Evolutionary conservation across 2,113 vertebrate genomes (phyloP).

Genomic region (Entosphenus tridentatus): DNA sequence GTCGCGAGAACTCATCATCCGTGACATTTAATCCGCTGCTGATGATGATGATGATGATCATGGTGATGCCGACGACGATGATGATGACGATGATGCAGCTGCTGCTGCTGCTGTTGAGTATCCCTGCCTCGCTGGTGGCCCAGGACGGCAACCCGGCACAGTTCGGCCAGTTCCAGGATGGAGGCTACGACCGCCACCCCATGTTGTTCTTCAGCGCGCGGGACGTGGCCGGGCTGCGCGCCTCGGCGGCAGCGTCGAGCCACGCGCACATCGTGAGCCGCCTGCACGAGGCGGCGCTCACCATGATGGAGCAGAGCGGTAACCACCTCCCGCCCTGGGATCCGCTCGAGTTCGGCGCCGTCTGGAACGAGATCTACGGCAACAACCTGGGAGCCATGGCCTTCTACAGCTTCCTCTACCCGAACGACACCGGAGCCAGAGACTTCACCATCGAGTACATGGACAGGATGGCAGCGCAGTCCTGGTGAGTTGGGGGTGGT

Average conservation of each 20-base stretch:
- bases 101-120: too few relatives aligned
- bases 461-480: slow-evolving; percentile 97
- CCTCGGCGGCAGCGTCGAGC: slow-evolving; percentile 22
- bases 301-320: slow-evolving; percentile 53
- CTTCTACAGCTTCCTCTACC: slow-evolving; percentile 81
- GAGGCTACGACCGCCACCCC: slow-evolving; percentile 29
- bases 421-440: slow-evolving; percentile 56
- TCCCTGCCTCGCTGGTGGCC: too few relatives aligned
- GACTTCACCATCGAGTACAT: slow-evolving; percentile 74
- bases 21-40: too few relatives aligned
- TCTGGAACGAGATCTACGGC: slow-evolving; percentile 94
- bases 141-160: too few relatives aligned
- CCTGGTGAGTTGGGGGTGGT: slow-evolving; percentile 55
- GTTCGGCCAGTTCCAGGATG: slow-evolving; percentile 34
- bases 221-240: too few relatives aligned
- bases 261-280: slow-evolving; percentile 42
- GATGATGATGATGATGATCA: too few relatives aligned
- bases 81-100: too few relatives aligned
- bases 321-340: slow-evolving; percentile 86
- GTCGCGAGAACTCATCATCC: too few relatives aligned
- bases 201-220: too few relatives aligned
- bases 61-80: too few relatives aligned
- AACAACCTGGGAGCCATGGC: slow-evolving; percentile 81
- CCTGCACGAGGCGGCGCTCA: slow-evolving; percentile 47
- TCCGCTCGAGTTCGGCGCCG: slow-evolving; percentile 53